Evolutionary conservation across 2,797 vertebrate genomes (phyloP).

Genomic region (Clarias pachynema): DNA sequence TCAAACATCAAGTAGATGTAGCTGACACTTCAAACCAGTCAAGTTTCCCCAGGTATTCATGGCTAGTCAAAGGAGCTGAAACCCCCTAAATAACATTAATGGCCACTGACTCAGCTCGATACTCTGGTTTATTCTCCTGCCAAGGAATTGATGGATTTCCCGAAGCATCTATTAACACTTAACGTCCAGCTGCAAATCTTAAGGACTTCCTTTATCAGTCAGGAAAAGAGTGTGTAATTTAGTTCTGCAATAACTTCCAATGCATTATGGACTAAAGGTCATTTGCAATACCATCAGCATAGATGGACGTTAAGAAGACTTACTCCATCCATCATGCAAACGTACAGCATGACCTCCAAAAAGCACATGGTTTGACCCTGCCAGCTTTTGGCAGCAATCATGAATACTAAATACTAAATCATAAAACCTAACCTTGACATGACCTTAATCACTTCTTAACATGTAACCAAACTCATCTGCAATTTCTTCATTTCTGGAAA

Average conservation of each 20-base stretch:
- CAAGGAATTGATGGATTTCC: slow-evolving; percentile 56
- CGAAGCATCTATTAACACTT: slow-evolving; percentile 58
- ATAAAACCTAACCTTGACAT: slow-evolving; percentile 26
- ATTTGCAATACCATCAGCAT: slow-evolving; percentile 29
- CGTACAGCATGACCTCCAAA: neutral
- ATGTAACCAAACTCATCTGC: neutral
- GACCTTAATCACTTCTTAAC: slow-evolving; percentile 15
- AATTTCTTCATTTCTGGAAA: neutral
- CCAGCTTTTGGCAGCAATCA: slow-evolving; percentile 19
- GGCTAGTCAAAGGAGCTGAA: slow-evolving; percentile 61
- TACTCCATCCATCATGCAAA: slow-evolving; percentile 30
- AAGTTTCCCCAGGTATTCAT: slow-evolving; percentile 49
- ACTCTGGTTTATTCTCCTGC: slow-evolving; percentile 57
- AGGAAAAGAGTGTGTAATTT: slow-evolving; percentile 33
- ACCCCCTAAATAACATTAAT: slow-evolving; percentile 65
- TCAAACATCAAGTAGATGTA: neutral
- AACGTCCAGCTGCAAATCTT: slow-evolving; percentile 50
- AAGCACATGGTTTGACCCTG: slow-evolving; percentile 12
- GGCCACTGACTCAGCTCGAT: slow-evolving; percentile 58
- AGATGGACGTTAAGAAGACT: slow-evolving; percentile 23
- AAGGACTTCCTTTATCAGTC: slow-evolving; percentile 46
- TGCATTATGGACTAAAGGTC: slow-evolving; percentile 27
- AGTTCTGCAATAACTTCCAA: slow-evolving; percentile 20
- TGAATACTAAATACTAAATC: slow-evolving; percentile 34
- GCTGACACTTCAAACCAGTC: neutral